Percentiles rank a stretch among this genome's conserved stretches.
Conservation (phyloP, 2,797 vertebrate species). For the Lutjanus argentimaculatus region DNA sequence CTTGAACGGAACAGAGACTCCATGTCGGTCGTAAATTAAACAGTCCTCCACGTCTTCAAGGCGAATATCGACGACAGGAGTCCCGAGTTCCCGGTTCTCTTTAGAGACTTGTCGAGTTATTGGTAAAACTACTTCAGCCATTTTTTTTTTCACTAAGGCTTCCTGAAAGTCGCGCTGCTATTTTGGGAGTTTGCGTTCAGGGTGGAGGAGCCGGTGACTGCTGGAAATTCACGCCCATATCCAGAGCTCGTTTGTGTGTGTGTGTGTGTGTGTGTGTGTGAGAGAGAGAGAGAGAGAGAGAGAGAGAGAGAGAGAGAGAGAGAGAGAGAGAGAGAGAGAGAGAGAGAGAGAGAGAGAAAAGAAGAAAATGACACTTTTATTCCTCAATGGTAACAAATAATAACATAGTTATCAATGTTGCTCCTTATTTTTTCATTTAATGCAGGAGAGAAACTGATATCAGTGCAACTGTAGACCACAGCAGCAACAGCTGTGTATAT, state of each 20-base stretch:
- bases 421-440: not conserved
- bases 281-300: not conserved
- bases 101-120: conserved; percentile 87
- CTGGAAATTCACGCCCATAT: conserved; percentile 74
- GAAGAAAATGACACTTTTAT: not conserved
- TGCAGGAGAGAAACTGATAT: not conserved
- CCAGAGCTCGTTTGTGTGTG: not conserved
- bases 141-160: conserved; percentile 55
- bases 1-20: conserved; percentile 82
- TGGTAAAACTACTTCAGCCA: conserved; percentile 77
- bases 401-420: not conserved
- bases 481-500: too few species aligned
- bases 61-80: conserved; percentile 20
- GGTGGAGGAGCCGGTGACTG: conserved; percentile 43
- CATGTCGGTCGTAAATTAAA: conserved; percentile 84
- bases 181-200: conserved; percentile 74
- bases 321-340: not conserved
- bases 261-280: not conserved
- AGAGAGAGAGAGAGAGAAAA: not conserved
- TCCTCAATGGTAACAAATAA: too few species aligned
- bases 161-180: conserved; percentile 62
- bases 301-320: not conserved
- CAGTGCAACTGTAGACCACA: not conserved
- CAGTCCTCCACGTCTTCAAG: conserved; percentile 82
- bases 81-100: conserved; percentile 4